Evolutionary conservation across 2,113 vertebrate genomes (phyloP), one percentile per base, ranked within the genome.

Genomic region (Crotalus helleri): DNA sequence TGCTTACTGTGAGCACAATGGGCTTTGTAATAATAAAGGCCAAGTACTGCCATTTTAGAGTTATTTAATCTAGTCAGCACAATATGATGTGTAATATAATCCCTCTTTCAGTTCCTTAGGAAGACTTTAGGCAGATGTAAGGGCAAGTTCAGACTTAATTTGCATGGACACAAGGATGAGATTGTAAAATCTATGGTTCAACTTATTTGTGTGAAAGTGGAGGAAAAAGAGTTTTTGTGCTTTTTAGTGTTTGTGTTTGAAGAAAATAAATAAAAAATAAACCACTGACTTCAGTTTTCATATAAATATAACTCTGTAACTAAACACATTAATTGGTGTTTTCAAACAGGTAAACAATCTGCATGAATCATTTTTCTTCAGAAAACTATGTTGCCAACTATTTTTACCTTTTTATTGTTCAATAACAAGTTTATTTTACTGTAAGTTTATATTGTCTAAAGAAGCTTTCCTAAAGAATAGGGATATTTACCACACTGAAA

Each of bases 401-500:
- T n/a, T 89, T 89, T 89, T 89, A 44, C 19, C 57, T 53, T 64
- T 69, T 69, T 33, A 69, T 33, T 88, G 54, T n/a, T 59, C n/a
- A 89, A 26, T 44, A 57, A 58, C 3, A 58, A 19, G 21, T 24
- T 13, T 44, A 57, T 21, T 89, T 89, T 39, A 89, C 17, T 89
- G 88, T 24, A 58, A 88, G 17, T 39, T 53, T 88, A 54, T 57
- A 39, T 57, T 21, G n/a, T 12, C 17, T 33, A 58, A 39, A 58
- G 21, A 5, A 44, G 55, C n/a, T 89, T 89, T 89, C 24, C 33
- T 21, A 44, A 58, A 89, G 55, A 58, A 89, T 24, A 54, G 7
- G 3, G 8, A 90, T 19, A 51, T 90, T 49, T n/a, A 51, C 53
- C 94, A 49, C 94, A 49, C 86, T 92, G 64, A 90, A 88, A 94